Conservation (phyloP, 2,888 invertebrate species). For the Acheta domesticus region DNA sequence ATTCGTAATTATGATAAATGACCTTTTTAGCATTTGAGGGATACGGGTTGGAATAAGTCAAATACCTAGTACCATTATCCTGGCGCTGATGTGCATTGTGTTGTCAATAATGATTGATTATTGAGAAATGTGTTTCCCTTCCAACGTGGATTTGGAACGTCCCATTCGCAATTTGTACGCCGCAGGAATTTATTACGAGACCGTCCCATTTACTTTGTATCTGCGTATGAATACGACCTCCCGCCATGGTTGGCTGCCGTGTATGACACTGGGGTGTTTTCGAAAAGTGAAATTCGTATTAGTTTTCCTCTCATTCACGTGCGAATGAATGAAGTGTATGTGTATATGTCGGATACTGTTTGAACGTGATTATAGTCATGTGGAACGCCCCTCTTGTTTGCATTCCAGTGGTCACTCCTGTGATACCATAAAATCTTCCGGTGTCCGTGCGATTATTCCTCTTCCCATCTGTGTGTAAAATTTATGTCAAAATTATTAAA, state of each 20-base stretch:
- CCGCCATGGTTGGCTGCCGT: not conserved
- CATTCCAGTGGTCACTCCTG: too few species aligned
- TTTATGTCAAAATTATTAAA: too few species aligned
- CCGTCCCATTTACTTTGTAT: not conserved
- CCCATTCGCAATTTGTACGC: not conserved
- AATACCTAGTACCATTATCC: not conserved
- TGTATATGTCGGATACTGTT: too few species aligned
- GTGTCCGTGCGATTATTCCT: too few species aligned
- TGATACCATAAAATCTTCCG: too few species aligned
- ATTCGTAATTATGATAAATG: not conserved
- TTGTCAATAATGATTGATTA: slow-evolving; percentile 8
- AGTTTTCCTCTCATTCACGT: too few species aligned
- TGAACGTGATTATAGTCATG: too few species aligned
- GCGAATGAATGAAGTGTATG: too few species aligned
- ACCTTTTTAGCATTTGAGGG: not conserved
- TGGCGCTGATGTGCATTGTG: slow-evolving; percentile 10
- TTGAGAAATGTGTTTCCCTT: not conserved
- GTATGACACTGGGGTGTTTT: too few species aligned
- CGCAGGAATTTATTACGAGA: slow-evolving; percentile 7
- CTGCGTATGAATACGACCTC: not conserved
- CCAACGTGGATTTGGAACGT: not conserved
- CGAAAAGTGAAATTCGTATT: too few species aligned
- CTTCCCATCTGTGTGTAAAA: too few species aligned
- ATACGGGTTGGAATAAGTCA: not conserved
- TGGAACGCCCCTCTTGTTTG: too few species aligned